Conservation (phyloP, 2,113 vertebrate genomes). For the Scolopax mira region DNA sequence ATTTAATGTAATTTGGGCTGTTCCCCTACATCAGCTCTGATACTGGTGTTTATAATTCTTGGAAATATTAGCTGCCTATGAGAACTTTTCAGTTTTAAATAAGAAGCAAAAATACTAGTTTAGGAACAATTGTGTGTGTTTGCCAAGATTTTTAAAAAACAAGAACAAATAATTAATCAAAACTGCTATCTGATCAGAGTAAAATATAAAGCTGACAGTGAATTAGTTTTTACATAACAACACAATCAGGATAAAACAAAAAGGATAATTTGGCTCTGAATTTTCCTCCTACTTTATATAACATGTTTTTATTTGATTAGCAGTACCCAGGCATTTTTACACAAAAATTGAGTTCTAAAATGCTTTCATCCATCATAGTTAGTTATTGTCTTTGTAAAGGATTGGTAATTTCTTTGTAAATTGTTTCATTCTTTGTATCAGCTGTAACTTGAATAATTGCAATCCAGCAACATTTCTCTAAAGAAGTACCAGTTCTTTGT, state of each 20-base stretch:
- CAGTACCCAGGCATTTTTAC: background rate
- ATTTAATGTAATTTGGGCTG: background rate
- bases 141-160: background rate
- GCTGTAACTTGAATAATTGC: background rate
- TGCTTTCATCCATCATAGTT: background rate
- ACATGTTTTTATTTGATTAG: background rate
- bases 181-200: background rate
- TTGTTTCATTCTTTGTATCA: background rate
- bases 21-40: background rate
- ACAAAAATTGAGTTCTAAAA: background rate
- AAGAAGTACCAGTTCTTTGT: background rate
- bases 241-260: background rate
- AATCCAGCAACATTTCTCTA: background rate
- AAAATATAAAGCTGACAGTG: background rate
- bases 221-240: background rate
- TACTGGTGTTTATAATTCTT: background rate
- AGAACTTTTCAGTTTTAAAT: background rate
- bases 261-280: background rate
- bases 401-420: background rate
- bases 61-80: background rate
- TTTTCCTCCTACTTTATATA: background rate
- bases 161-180: background rate
- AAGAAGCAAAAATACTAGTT: slow-evolving; percentile 1
- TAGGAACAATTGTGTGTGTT: background rate
- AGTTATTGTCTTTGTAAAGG: background rate